phyloP scores from a whole-genome alignment of 2,113 vertebrate genomes.

The Calyptomena viridis region DNA sequence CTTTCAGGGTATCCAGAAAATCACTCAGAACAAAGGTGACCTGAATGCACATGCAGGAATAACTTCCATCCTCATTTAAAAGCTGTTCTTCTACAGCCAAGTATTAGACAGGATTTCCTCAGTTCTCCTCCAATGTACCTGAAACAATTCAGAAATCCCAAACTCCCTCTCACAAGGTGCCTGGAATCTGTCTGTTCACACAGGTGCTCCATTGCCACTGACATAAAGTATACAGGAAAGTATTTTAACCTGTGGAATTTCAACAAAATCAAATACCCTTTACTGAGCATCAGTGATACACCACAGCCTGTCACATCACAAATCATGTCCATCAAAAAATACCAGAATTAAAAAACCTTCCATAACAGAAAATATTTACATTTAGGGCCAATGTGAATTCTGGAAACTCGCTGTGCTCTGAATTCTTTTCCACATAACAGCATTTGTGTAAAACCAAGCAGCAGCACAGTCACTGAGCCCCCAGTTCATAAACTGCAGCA shows the following conservation, averaged over 20 bases:
- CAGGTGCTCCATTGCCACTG: too few species aligned
- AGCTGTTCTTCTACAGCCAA: too few species aligned
- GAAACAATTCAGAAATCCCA: too few species aligned
- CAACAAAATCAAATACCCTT: neutral
- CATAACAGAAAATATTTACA: neutral
- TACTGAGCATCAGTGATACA: neutral
- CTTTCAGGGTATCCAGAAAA: too few species aligned
- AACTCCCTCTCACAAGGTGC: too few species aligned
- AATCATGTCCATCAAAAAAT: neutral
- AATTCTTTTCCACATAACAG: neutral
- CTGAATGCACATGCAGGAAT: too few species aligned
- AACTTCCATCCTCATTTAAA: too few species aligned
- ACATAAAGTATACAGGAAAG: neutral
- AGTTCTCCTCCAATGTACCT: too few species aligned
- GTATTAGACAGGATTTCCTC: too few species aligned
- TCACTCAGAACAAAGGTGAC: too few species aligned
- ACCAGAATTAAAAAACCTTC: neutral
- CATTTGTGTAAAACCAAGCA: neutral
- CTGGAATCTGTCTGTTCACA: too few species aligned
- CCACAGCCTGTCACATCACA: neutral
- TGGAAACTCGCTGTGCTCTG: neutral
- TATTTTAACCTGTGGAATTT: neutral
- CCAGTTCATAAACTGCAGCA: neutral
- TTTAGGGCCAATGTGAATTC: neutral
- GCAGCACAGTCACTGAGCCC: fast-evolving